Evolutionary conservation across 1,140 invertebrate genomes (phyloP).

Genomic region (Parapsyche elsis): DNA sequence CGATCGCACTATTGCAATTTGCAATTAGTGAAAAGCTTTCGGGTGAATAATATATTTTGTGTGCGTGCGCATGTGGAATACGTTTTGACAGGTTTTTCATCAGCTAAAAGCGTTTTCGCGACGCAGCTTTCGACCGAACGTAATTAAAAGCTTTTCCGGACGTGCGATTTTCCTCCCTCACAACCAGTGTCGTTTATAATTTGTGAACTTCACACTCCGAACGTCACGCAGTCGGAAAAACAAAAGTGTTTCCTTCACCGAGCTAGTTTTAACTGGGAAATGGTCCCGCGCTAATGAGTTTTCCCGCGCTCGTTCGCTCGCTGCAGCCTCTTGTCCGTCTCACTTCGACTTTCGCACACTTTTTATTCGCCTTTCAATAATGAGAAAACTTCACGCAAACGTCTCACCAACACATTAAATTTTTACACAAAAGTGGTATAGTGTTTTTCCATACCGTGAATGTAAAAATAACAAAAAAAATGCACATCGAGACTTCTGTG

Average conservation of each 20-base stretch:
- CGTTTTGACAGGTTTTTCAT: conserved; percentile 18
- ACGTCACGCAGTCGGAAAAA: conserved; percentile 12
- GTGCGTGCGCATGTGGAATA: background rate
- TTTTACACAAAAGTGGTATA: no score
- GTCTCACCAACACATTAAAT: no score
- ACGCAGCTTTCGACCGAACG: conserved; percentile 19
- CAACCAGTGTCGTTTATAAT: conserved; percentile 28
- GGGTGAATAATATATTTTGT: no score
- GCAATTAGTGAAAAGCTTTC: no score
- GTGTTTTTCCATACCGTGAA: no score
- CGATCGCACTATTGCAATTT: no score
- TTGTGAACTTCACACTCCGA: conserved; percentile 33
- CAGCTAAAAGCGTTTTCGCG: conserved; percentile 29
- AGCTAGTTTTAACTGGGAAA: conserved; percentile 13
- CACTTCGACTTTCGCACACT: no score
- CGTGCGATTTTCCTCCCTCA: background rate
- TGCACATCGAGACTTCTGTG: no score
- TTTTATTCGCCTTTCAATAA: no score
- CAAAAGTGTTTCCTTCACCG: conserved; percentile 29
- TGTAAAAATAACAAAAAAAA: no score
- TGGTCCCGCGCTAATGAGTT: conserved; percentile 33
- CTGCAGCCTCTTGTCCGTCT: no score
- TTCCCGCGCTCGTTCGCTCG: conserved; percentile 1
- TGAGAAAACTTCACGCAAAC: no score
- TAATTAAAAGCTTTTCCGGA: conserved; percentile 33